These are phyloP conservation scores for Caradrina kadenii DNA, from an alignment of 2,888 invertebrate species.

Conservation along the genomic window DNA sequence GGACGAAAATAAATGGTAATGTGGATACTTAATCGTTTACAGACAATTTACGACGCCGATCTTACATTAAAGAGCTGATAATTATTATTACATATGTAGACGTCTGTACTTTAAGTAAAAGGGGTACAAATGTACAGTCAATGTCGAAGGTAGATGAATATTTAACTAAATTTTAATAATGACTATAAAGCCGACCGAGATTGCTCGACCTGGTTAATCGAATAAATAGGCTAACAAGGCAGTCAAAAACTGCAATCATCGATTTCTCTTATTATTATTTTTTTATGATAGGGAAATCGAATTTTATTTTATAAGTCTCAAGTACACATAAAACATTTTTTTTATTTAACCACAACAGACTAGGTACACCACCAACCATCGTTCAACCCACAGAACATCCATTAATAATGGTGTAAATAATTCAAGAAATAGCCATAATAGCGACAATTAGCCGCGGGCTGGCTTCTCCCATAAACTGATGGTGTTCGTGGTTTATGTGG, in stretches of 20 bases:
- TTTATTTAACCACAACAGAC: neutral
- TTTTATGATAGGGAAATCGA: no score
- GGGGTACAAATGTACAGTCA: neutral
- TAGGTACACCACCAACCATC: neutral
- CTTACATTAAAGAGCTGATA: constrained; percentile 24
- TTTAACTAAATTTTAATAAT: no score
- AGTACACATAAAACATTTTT: neutral
- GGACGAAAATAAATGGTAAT: constrained; percentile 45
- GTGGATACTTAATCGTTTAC: constrained; percentile 20
- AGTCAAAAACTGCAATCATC: no score
- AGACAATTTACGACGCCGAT: constrained; percentile 32
- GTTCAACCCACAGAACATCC: constrained; percentile 52
- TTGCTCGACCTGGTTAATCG: no score
- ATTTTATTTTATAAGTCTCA: no score
- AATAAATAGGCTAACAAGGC: no score
- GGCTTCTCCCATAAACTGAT: constrained; percentile 65
- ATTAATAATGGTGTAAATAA: constrained; percentile 71
- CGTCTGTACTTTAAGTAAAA: neutral
- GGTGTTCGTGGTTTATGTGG: constrained; percentile 70
- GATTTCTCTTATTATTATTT: no score
- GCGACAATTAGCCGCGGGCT: constrained; percentile 74
- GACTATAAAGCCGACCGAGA: no score
- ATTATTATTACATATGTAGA: neutral
- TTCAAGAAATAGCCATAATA: constrained; percentile 71
- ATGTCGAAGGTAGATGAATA: neutral